Base-by-base conservation (phyloP, 2,888 invertebrate species). In the Girardia tigrina region DNA sequence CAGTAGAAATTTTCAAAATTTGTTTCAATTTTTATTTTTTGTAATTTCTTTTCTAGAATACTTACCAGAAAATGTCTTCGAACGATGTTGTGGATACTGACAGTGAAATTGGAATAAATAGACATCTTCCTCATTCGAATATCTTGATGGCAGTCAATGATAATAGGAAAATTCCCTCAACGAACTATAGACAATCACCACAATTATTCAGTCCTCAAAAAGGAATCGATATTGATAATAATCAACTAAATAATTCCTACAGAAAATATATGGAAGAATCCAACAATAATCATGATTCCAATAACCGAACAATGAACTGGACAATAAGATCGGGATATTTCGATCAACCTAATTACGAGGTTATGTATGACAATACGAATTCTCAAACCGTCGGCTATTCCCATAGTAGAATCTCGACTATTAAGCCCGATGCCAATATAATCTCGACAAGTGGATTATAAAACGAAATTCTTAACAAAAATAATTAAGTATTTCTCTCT, bases 401-500 rank as follows among this genome's bases (percentile, higher is more conserved):
- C 4, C n/a, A 56, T 56, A 20, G 56, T n/a, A 56, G 56, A 56
- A 56, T 56, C 23, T 23, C 56, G 23, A 56, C n/a, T 23, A 56
- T 56, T 23, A 56, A 56, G 23, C 6, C 56, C 56, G 56, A 56
- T 56, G 56, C 56, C 56, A 56, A 56, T 56, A 56, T 56, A 56
- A 56, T 56, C 56, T 56, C 56, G n/a, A 20, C 56, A 56, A 56
- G 56, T 56, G 56, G 56, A 56, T 56, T 56, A 56, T 56, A 16
- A n/a, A n/a, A n/a, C n/a, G n/a, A 56, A 56, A 56, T 20, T 23
- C n/a, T 56, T 56, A 56, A 56, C 56, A 56, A 56, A n/a, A 56
- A 20, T 56, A 56, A 56, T 56, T 56, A 56, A 56, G 56, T 56
- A 56, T 56, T 56, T 56, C 56, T 56, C 56, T 56, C n/a, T n/a